Evolutionary conservation across 92 coral and sea anemone species (phyloP), one percentile per base, ranked within the genome.

Genomic region (Porites evermanni): DNA sequence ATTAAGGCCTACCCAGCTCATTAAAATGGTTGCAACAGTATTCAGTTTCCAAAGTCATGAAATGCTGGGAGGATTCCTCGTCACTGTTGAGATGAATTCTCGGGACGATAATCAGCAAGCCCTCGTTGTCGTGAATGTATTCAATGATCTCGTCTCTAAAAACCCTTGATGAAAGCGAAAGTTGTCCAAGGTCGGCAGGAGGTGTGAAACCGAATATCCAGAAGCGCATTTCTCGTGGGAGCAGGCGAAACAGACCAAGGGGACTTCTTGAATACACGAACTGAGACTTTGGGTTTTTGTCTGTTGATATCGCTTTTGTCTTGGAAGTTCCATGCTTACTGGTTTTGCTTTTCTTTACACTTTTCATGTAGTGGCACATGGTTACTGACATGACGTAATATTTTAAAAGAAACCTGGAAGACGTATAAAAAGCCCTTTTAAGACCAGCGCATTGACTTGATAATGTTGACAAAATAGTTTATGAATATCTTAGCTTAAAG

Each of bases 181-280:
- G 80, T 38, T 93, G 93, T 20, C 98, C 98, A 8, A 97, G 93
- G 51, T 91, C 95, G 29, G 86, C 83, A 70, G 93, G 91, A n/a
- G 92, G 95, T 32, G 92, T 80, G 64, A 82, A 77, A 11, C 91
- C 79, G 82, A 94, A 97, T 18, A 97, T 81, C 16, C 88, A 84
- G 81, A 88, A 92, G 24, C 93, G 85, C 91, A 97, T 88, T 78
- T 97, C 99, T 84, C 92, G 89, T 17, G 99, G 98, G 8, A 97
- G 78, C 32, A 64, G 20, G 24, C 90, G 87, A 77, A 97, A 92
- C 67, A 80, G 70, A 54, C 99, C 99, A 69, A 93, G 88, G 9
- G 93, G 82, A 64, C 83, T 83, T 44, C 67, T 51, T 44, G 50
- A 70, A 58, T 67, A 63, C 24, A 61, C 11, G 29, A 89, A 60